Evolutionary conservation across 2,797 vertebrate genomes (phyloP).

Genomic region (Pseudocheirus occidentalis): DNA sequence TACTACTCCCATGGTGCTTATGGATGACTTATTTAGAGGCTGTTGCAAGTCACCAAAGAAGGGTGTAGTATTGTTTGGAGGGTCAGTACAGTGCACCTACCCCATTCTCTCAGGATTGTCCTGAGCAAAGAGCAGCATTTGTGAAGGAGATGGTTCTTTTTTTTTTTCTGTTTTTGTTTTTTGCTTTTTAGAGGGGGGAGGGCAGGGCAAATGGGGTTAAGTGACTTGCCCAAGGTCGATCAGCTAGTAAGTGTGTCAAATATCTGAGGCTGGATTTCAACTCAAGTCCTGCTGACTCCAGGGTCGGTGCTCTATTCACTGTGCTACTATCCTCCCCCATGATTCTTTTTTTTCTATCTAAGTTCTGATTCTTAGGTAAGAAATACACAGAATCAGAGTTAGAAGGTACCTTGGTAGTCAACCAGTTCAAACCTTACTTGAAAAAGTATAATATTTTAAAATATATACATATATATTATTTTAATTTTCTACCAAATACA

Average conservation of each 20-base stretch:
- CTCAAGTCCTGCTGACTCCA: too few relatives aligned
- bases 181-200: too few relatives aligned
- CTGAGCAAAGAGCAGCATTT: background rate
- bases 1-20: too few relatives aligned
- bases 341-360: background rate
- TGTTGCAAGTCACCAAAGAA: background rate
- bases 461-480: background rate
- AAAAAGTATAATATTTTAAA: background rate
- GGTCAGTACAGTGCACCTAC: background rate
- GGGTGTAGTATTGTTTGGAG: background rate
- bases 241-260: too few relatives aligned
- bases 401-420: background rate
- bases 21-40: too few relatives aligned
- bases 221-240: too few relatives aligned
- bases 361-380: background rate
- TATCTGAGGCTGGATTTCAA: too few relatives aligned
- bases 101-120: background rate
- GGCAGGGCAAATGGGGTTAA: too few relatives aligned
- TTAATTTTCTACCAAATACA: background rate
- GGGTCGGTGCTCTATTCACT: too few relatives aligned
- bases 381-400: background rate
- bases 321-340: too few relatives aligned
- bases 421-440: background rate
- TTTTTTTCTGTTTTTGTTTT: background rate
- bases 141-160: background rate